phyloP scores from a whole-genome alignment of 2,888 invertebrate species.

The Aspidapion aeneum region DNA sequence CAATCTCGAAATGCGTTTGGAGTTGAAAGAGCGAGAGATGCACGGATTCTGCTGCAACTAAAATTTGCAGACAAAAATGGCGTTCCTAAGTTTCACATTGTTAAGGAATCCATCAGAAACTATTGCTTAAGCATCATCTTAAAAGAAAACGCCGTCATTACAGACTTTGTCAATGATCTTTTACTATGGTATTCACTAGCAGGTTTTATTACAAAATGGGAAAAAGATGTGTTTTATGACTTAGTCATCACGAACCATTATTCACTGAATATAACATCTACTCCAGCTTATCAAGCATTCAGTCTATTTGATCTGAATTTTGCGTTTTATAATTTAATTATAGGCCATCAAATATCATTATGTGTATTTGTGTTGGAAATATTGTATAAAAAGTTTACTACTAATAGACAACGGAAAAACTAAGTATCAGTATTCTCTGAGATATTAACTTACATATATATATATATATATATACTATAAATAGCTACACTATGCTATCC shows the following conservation, averaged over 20 bases:
- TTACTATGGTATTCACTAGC: neutral
- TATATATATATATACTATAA: no score
- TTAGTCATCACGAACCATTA: neutral
- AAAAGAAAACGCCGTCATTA: neutral
- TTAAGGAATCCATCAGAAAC: neutral
- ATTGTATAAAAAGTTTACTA: no score
- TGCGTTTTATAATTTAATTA: neutral
- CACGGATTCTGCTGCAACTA: neutral
- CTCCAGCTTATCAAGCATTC: neutral
- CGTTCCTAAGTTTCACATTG: neutral
- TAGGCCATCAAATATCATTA: neutral
- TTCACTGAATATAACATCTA: neutral
- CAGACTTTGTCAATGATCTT: neutral
- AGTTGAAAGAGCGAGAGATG: neutral
- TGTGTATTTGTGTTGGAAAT: no score
- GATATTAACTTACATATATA: no score
- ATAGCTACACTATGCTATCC: no score
- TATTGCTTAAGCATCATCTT: neutral
- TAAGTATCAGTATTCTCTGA: no score
- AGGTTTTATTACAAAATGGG: neutral
- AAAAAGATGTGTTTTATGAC: neutral
- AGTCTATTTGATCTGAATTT: neutral
- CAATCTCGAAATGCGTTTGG: neutral
- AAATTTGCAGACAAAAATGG: neutral
- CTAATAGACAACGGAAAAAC: no score